Conservation (phyloP, 37 sponge, comb jelly and placozoan species). For the Mnemiopsis leidyi region DNA sequence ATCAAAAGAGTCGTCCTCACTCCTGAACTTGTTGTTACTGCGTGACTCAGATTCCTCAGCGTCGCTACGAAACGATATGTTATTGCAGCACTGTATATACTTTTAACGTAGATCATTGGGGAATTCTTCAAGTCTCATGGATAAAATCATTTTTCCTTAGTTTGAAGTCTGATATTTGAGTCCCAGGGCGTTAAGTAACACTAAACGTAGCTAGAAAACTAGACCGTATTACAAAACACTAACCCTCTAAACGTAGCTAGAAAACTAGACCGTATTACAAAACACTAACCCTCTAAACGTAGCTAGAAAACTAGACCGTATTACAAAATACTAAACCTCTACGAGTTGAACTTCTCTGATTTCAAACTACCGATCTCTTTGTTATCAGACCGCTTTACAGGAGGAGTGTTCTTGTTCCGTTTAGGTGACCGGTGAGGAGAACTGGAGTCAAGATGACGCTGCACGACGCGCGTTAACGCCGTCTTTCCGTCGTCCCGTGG, state of each 20-base stretch:
- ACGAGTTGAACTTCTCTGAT: neutral
- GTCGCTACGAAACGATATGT: neutral
- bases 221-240: no score
- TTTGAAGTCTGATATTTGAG: no score
- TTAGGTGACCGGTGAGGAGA: neutral
- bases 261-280: no score
- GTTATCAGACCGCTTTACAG: neutral
- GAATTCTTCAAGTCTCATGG: no score
- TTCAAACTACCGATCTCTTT: neutral
- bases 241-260: no score
- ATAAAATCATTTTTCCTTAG: no score
- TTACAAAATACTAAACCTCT: neutral
- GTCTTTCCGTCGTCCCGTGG: neutral
- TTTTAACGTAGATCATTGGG: no score
- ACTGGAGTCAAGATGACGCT: neutral
- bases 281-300: constrained; percentile 7
- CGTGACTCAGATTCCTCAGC: neutral
- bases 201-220: no score
- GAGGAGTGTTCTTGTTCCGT: neutral
- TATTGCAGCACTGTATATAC: no score
- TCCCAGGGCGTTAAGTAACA: no score
- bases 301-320: no score
- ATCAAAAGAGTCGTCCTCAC: constrained; percentile 15
- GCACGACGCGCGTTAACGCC: constrained; percentile 8
- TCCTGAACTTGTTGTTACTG: constrained; percentile 22